Conservation (phyloP, 1,140 invertebrate species). For the Plectrocnemia conspersa region DNA sequence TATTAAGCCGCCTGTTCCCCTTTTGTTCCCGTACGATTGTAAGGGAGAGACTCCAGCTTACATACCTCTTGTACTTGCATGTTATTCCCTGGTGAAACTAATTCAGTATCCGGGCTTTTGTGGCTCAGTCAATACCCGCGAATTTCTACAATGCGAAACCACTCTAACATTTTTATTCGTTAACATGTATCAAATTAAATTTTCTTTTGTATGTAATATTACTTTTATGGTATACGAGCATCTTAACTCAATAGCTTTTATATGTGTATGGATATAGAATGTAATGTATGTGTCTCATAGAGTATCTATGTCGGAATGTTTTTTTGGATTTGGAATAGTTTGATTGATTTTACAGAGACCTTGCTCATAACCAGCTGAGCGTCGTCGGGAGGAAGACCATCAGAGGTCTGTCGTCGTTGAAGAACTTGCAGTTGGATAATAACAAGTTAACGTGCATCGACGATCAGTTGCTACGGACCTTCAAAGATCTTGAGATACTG, state of each 20-base stretch:
- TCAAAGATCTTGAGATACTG: constrained; percentile 83
- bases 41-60: neutral
- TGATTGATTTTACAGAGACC: constrained; percentile 86
- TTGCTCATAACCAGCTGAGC: constrained; percentile 87
- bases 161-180: no score
- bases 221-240: no score
- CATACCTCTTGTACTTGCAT: neutral
- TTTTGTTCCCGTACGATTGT: constrained; percentile 13
- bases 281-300: no score
- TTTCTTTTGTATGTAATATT: no score
- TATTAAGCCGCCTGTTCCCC: constrained; percentile 16
- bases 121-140: no score
- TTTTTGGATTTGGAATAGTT: no score
- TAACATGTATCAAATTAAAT: no score
- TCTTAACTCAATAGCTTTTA: no score
- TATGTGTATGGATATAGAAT: no score
- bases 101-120: neutral
- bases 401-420: constrained; percentile 72
- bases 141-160: no score
- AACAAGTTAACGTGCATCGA: constrained; percentile 92
- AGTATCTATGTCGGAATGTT: no score
- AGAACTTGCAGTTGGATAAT: constrained; percentile 87
- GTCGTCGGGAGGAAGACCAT: constrained; percentile 84
- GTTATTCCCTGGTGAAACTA: constrained; percentile 6
- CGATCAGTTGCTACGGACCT: constrained; percentile 73